Conservation (phyloP, 2,113 vertebrate genomes). For the Pseudopodoces humilis region DNA sequence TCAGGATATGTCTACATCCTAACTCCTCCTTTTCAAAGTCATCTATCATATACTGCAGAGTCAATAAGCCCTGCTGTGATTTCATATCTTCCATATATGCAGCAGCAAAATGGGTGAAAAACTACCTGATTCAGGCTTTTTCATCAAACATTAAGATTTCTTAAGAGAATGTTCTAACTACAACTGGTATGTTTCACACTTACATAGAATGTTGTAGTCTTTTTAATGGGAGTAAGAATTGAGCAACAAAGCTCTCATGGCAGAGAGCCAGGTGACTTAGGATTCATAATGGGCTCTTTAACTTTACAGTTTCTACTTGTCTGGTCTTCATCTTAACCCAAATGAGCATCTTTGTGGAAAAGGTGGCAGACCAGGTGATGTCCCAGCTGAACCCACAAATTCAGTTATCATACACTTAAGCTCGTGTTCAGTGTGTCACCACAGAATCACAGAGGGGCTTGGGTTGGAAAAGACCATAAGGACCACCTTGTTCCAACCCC, state of each 20-base stretch:
- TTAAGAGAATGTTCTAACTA: neutral
- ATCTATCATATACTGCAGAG: neutral
- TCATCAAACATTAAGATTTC: neutral
- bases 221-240: neutral
- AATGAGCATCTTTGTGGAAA: neutral
- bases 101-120: neutral
- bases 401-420: neutral
- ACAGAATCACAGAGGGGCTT: neutral
- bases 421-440: neutral
- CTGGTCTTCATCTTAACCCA: neutral
- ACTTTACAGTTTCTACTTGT: neutral
- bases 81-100: accelerated
- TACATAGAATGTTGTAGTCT: neutral
- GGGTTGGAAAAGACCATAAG: neutral
- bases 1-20: neutral
- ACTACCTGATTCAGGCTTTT: neutral
- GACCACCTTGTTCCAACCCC: accelerated
- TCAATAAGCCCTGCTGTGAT: neutral
- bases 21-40: neutral
- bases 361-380: neutral
- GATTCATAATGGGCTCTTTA: neutral
- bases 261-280: neutral
- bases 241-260: neutral
- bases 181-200: neutral
- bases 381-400: neutral